Evolutionary conservation across 1,140 invertebrate species (phyloP).

Genomic region (Nomia melanderi): DNA sequence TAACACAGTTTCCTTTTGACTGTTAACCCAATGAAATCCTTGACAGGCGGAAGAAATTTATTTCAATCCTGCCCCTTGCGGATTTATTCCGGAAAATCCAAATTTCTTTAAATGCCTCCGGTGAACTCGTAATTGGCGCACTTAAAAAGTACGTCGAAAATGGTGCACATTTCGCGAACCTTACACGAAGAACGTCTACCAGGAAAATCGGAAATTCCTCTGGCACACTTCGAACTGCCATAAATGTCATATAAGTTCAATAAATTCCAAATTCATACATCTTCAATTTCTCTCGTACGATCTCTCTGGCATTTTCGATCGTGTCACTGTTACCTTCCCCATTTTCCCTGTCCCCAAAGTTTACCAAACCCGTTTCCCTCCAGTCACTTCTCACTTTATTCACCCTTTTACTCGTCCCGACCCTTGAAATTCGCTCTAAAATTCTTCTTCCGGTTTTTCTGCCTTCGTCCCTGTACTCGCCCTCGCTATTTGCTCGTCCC

Average conservation of each 20-base stretch:
- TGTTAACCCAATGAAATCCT: too few species aligned
- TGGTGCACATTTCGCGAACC: too few species aligned
- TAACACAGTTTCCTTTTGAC: too few species aligned
- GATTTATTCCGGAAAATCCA: too few species aligned
- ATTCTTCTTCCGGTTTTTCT: neutral
- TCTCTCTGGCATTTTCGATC: neutral
- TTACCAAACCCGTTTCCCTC: neutral
- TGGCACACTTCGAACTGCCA: too few species aligned
- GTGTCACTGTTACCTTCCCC: neutral
- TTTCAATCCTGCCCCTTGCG: too few species aligned
- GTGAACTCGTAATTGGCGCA: too few species aligned
- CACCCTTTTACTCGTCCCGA: neutral
- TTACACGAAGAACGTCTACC: too few species aligned
- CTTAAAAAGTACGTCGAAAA: too few species aligned
- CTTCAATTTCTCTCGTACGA: neutral
- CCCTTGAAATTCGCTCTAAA: conserved; percentile 3
- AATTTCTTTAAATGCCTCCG: too few species aligned
- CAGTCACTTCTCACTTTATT: neutral
- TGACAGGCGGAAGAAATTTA: too few species aligned
- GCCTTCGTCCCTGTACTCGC: neutral
- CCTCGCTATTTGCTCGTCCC: conserved; percentile 8
- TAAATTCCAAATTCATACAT: neutral
- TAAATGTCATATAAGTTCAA: neutral
- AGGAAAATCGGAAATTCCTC: too few species aligned
- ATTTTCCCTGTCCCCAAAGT: neutral